These are phyloP conservation scores for Tuberolachnus salignus DNA, from an alignment of 2,888 invertebrate genomes.

Conservation along the genomic window DNA sequence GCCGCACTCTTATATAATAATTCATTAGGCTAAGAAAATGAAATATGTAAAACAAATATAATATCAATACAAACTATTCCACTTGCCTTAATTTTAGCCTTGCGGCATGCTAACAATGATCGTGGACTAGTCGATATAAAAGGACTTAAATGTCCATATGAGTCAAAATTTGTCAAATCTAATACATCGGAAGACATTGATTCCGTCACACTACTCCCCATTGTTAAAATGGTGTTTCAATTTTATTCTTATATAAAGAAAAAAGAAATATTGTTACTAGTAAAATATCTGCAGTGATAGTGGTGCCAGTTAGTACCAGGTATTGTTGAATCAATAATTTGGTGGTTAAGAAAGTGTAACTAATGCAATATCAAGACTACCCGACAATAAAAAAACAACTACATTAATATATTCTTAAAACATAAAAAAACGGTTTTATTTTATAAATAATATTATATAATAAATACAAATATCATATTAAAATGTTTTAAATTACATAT, in stretches of 20 bases:
- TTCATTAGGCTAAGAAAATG: slow-evolving; percentile 62
- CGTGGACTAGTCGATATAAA: slow-evolving; percentile 67
- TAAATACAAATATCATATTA: slow-evolving; percentile 48
- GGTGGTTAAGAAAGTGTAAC: slow-evolving; percentile 12
- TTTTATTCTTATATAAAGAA: slow-evolving; percentile 27
- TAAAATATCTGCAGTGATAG: slow-evolving; percentile 12
- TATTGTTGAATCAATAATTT: slow-evolving; percentile 40
- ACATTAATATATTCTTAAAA: slow-evolving; percentile 12
- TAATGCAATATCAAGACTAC: background rate
- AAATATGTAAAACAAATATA: slow-evolving; percentile 19
- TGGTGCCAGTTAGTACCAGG: slow-evolving; percentile 53
- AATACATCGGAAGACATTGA: slow-evolving; percentile 59
- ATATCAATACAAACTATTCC: background rate
- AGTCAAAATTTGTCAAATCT: slow-evolving; percentile 66
- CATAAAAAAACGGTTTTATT: slow-evolving; percentile 52
- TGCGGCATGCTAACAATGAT: slow-evolving; percentile 66
- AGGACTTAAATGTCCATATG: slow-evolving; percentile 63
- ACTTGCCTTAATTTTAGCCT: slow-evolving; percentile 65
- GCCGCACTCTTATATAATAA: slow-evolving; percentile 62
- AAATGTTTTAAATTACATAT: slow-evolving; percentile 19
- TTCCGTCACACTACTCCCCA: slow-evolving; percentile 54
- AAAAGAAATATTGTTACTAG: slow-evolving; percentile 41
- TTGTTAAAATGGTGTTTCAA: slow-evolving; percentile 19
- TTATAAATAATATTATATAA: slow-evolving; percentile 47
- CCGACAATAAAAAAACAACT: background rate